phyloP scores from a whole-genome alignment of 1,140 invertebrate species.

The Propsilocerus akamusi region DNA sequence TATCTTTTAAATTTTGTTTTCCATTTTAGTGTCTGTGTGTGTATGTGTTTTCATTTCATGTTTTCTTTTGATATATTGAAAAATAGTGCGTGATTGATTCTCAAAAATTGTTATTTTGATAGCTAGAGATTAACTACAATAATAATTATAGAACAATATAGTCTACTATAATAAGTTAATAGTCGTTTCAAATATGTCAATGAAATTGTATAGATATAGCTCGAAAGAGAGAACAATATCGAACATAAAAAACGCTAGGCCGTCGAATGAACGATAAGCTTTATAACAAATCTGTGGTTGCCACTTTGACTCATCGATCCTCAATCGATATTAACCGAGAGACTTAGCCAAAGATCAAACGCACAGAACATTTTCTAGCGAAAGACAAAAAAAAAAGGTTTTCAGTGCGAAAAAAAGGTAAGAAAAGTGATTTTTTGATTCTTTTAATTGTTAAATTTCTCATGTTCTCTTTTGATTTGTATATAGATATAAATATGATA shows the following conservation, averaged over 20 bases:
- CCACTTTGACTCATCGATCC: no score
- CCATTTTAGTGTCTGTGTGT: neutral
- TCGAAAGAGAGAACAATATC: neutral
- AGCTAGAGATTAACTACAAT: neutral
- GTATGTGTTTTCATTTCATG: neutral
- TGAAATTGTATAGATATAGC: neutral
- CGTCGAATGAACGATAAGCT: neutral
- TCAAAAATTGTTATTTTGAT: neutral
- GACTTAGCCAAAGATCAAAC: no score
- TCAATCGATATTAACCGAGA: no score
- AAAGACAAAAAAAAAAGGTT: no score
- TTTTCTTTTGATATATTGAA: neutral
- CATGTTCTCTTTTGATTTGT: no score
- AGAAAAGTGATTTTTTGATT: no score
- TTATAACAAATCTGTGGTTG: neutral
- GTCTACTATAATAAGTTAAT: neutral
- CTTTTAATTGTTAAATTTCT: no score
- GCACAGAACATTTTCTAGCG: no score
- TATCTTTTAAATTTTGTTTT: neutral
- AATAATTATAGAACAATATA: neutral
- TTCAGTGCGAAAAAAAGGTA: no score
- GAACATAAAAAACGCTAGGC: neutral
- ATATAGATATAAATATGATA: no score
- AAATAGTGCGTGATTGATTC: slow-evolving; percentile 1
- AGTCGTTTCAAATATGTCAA: neutral